Evolutionary conservation across 2,797 vertebrate genomes (phyloP).

Genomic region (Lagodon rhomboides): DNA sequence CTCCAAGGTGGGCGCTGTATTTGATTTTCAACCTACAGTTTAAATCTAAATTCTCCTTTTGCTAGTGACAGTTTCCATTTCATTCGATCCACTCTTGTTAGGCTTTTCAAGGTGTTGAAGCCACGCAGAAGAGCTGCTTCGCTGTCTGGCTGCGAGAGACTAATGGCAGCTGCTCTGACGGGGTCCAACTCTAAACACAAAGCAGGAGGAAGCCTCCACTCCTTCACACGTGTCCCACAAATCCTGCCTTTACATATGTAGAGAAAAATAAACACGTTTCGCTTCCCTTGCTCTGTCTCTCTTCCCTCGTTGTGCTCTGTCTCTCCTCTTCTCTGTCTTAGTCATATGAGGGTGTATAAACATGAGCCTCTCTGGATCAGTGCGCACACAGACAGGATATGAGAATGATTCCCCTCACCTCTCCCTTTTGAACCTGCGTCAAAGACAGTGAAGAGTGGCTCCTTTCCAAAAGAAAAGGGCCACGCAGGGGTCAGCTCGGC

Average conservation of each 20-base stretch:
- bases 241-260: conserved; percentile 64
- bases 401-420: conserved; percentile 68
- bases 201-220: conserved; percentile 58
- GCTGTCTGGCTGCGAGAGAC: conserved; percentile 28
- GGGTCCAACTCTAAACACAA: conserved; percentile 44
- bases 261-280: conserved; percentile 65
- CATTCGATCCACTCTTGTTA: conserved; percentile 29
- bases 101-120: conserved; percentile 34
- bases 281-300: conserved; percentile 16
- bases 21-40: conserved; percentile 23
- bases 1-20: not conserved
- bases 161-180: conserved; percentile 42
- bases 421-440: conserved; percentile 62
- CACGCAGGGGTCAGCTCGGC: conserved; percentile 44
- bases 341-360: conserved; percentile 69
- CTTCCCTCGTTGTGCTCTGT: conserved; percentile 32
- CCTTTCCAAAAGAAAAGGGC: conserved; percentile 36
- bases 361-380: conserved; percentile 66
- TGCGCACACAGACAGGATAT: conserved; percentile 70
- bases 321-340: conserved; percentile 32
- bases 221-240: conserved; percentile 65
- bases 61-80: conserved; percentile 31
- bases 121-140: conserved; percentile 21
- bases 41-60: conserved; percentile 23
- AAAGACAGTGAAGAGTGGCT: conserved; percentile 49